Base-by-base conservation (phyloP, 2,113 vertebrate genomes). In the Triplophysa rosa region DNA sequence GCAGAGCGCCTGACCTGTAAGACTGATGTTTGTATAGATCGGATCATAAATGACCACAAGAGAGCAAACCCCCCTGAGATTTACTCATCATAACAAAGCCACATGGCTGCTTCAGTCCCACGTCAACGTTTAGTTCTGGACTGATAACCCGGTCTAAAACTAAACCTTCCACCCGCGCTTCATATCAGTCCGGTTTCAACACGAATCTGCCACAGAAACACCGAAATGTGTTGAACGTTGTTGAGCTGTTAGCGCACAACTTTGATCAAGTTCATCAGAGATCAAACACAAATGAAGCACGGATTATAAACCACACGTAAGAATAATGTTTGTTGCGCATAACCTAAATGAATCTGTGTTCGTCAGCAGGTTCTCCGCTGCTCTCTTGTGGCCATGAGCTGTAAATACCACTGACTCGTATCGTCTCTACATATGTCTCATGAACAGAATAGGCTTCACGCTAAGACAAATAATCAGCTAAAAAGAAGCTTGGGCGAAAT, bases 321-420 rank as follows among this genome's bases (percentile, higher is more conserved):
- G 33, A 29, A 29, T 0, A 29, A 7, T 37, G 33, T 37, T 6
- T 37, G 33, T 4, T 45, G 42, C 4, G 9, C 11, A 45, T 11
- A 45, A 45, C 11, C 10, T 45, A 11, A 45, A 45, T 45, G 42
- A 37, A 37, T 7, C 33, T 37, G 33, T 37, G 33, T 37, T 7
- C 2, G 33, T 37, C 7, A 11, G 71, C 83, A 84, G 87, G 71
- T 12, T 70, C 37, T 33, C 72, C 80, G 84, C 68, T 87, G 67
- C 90, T 87, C 91, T 91, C 92, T 92, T 90, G 89, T 93, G 91
- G 91, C 90, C 81, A 77, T 83, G 83, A 82, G 21, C 70, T 87
- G 86, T 88, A 87, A 84, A 87, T 87, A 87, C 84, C 85, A 84
- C 86, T 37, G 33, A 37, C 33, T 83, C 83, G 58, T 79, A 80